Base-by-base conservation (phyloP, 2,113 vertebrate species). In the Himantopus leucocephalus region DNA sequence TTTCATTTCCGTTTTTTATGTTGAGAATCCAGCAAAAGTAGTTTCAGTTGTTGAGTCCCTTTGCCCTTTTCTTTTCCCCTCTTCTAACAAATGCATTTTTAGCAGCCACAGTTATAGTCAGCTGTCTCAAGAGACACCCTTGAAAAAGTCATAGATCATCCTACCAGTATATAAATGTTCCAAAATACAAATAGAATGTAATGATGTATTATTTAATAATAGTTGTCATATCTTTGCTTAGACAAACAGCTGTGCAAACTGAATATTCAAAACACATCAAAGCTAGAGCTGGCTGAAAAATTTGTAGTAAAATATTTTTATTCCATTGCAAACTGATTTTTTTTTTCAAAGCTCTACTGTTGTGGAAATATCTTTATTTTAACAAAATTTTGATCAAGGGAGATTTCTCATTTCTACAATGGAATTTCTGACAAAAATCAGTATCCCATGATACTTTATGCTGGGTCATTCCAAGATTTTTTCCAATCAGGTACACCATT, bases 201-300 rank as follows among this genome's bases (percentile, higher is more conserved):
- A 93, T 32, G 45, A 76, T 93, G 32, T 60, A 85, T 76, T 90
- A 90, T 95, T 96, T 92, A 88, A 62, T 91, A 85, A 90, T 55
- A 86, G 37, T 34, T 93, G 67, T 67, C 32, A 71, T 50, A 83
- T 85, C 26, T 90, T 92, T 85, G 50, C 29, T 86, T 80, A 83
- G 37, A 74, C 58, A 92, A 93, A 92, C 76, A 83, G 45, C 39
- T 90, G 45, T 52, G 26, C 59, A 93, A 94, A 73, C 34, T 62
- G 58, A 90, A 83, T 83, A 85, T 79, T 93, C 67, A 90, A 85
- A 93, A 88, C 58, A 96, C 0, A 5, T 41, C 71, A 70, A 92
- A 73, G 75, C 43, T 77, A 66, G 39, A 85, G 27, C 55, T 77
- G 37, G 34, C 35, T 80, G 58, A 84, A 92, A 90, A 84, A 71